Evolutionary conservation across 2,797 vertebrate genomes (phyloP), one percentile per base, ranked within the genome.

Genomic region (Dromococcyx pavoninus): DNA sequence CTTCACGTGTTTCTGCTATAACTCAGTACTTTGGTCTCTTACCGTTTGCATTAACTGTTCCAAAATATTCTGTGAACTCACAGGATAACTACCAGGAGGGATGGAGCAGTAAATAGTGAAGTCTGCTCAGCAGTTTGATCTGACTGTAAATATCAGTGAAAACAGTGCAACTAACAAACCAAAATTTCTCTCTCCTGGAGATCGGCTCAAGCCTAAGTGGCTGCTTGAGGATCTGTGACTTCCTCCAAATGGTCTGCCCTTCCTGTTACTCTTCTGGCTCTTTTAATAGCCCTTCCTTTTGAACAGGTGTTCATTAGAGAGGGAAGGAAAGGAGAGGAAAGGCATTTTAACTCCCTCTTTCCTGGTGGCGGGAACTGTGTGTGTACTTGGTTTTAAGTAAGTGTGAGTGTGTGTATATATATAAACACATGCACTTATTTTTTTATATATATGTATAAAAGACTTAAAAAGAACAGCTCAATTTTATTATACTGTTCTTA

Each of bases 281-380:
- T 96, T 96, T 96, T 91, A 93, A 90, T 95, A 97, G 92, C 80
- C 80, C 74, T 97, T 97, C 94, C 94, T 94, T 94, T 96, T 24
- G 2, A 81, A 43, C 94, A 96, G 94, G 96, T 96, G 89, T 91
- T 95, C 75, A 41, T 41, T 84, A 58, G 62, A 70, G 76, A 81
- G 89, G 72, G 75, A 70, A 94, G 86, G 76, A 46, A 87, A 62
- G 18, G 21, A 54, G 58, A 91, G 90, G 81, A 86, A 92, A 86
- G 66, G 48, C 54, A 39, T 88, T 96, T 95, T 84, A 78, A 87
- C 64, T 71, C 73, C 27, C n/a, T 86, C 56, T 76, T 78, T 84
- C 82, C 76, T 79, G 51, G 43, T 70, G 37, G 17, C n/a, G 73
- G 13, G 11, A 75, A 24, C 46, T 53, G 7, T 61, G 6, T 35